Evolutionary conservation across 2,113 vertebrate species (phyloP).

Genomic region (Dasyurus viverrinus): DNA sequence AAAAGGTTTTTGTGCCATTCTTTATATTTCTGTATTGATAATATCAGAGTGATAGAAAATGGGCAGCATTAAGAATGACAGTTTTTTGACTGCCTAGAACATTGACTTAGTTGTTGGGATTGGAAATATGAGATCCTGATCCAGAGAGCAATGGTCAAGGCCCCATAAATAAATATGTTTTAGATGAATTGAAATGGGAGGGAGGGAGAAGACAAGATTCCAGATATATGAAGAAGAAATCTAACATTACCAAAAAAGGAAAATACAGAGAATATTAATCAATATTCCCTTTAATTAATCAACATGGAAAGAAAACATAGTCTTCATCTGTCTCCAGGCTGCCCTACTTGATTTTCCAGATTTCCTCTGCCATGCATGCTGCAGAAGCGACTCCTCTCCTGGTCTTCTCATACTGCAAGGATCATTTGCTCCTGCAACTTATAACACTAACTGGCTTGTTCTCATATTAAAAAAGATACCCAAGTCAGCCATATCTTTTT

Average conservation of each 20-base stretch:
- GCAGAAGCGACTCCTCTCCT: not conserved
- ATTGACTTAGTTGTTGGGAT: not conserved
- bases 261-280: not conserved
- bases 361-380: not conserved
- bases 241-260: not conserved
- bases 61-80: not conserved
- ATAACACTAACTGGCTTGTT: not conserved
- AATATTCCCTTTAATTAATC: not conserved
- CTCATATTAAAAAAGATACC: not conserved
- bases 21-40: not conserved
- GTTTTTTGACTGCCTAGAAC: not conserved
- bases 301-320: not conserved
- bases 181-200: not conserved
- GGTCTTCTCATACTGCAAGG: not conserved
- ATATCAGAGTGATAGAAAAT: not conserved
- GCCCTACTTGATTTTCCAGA: not conserved
- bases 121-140: not conserved
- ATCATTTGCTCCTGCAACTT: not conserved
- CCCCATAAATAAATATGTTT: not conserved
- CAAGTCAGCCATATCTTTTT: not conserved
- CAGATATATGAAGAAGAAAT: not conserved
- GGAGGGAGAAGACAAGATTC: not conserved
- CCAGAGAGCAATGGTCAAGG: not conserved
- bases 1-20: not conserved
- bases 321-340: not conserved